Base-by-base conservation (phyloP, 2,888 invertebrate species). In the Himalopsyche japonica region DNA sequence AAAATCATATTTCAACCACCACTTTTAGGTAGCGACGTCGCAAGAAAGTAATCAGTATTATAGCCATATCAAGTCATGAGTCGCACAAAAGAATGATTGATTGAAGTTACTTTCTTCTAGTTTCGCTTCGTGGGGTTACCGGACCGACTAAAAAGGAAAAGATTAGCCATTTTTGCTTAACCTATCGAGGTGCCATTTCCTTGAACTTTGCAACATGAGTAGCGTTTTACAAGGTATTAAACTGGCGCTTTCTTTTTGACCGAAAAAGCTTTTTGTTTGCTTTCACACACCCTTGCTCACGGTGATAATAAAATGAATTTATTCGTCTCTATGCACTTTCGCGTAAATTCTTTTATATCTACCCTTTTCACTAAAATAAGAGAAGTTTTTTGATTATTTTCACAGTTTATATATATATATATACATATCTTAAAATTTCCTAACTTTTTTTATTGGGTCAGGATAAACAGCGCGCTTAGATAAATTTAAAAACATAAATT, bases 51-150 rank as follows among this genome's bases (percentile, higher is more conserved):
- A 82, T 82, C 82, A 82, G 81, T 70, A 70, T 34, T 32, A 70
- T 57, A 57, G 57, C 64, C 64, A 82, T 34, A 79, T 82, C 82
- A 79, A 37, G 79, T 57, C 82, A 32, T 77, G 70, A 70, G 70
- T 70, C 70, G 70, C 70, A 82, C 82, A 82, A 82, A 82, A 82
- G 82, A 82, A 82, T 82, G 82, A 82, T 82, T 82, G 82, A 82
- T 82, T 79, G 82, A 82, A 82, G 24, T 70, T 27, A 70, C 79
- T 82, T 82, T 79, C 79, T 82, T 64, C 64, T 30, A 82, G 77
- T 78, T 82, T 70, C 70, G 70, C 27, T 76, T 76, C 30, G n/a
- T 10, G 27, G 18, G 20, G 20, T 76, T 47, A 76, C 80, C 48
- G 80, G 80, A 80, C 80, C 47, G 79, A n/a, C 18, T 47, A 47